Evolutionary conservation across 2,888 invertebrate genomes (phyloP).

Genomic region (Daptonema setosum): DNA sequence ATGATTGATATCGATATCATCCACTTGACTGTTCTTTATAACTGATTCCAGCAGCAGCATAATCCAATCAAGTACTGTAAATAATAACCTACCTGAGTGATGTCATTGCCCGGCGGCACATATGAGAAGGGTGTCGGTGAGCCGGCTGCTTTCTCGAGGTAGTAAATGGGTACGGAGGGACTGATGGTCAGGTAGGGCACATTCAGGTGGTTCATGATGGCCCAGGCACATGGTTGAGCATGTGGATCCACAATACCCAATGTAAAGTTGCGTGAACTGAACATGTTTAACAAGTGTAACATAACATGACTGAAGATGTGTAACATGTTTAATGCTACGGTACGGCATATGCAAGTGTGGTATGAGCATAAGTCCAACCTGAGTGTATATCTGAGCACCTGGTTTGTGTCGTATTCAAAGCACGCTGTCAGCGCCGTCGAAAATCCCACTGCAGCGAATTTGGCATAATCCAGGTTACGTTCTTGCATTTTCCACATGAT

Average conservation of each 20-base stretch:
- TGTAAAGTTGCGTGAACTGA: background rate
- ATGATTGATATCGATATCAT: too few relatives aligned
- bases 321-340: too few relatives aligned
- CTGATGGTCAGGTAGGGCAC: background rate
- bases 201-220: background rate
- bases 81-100: background rate
- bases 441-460: background rate
- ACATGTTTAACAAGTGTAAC: background rate
- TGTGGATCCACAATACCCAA: conserved; percentile 1
- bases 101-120: background rate
- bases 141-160: background rate
- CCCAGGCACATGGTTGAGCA: conserved; percentile 1
- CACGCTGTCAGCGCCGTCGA: background rate
- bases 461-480: background rate
- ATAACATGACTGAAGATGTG: too few relatives aligned
- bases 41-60: too few relatives aligned
- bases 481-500: background rate
- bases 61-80: background rate
- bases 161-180: background rate
- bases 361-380: too few relatives aligned
- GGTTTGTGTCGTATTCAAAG: background rate
- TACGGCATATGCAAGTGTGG: too few relatives aligned
- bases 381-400: too few relatives aligned
- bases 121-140: background rate
- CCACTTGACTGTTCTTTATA: too few relatives aligned